Conservation (phyloP, 1,140 invertebrate genomes). For the Drosophila repletoides region DNA sequence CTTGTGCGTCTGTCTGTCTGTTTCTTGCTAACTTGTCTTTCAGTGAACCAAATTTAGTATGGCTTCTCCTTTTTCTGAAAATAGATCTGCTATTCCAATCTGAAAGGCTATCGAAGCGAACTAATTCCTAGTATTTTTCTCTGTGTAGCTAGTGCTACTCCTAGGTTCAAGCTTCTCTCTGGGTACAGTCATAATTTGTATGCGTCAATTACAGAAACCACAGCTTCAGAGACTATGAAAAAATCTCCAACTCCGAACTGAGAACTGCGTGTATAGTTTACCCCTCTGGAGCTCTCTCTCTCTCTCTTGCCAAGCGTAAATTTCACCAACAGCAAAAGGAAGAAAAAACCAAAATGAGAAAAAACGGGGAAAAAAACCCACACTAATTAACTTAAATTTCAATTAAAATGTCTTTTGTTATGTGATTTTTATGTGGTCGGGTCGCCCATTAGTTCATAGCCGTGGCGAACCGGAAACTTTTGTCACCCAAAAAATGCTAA, state of each 20-base stretch:
- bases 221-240: no score
- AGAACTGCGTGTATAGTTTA: background rate
- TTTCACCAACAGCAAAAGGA: conserved; percentile 8
- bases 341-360: background rate
- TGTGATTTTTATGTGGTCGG: conserved; percentile 62
- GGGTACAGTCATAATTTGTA: conserved; percentile 45
- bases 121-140: no score
- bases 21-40: no score
- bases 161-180: no score
- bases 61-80: no score
- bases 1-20: no score
- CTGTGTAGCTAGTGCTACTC: no score
- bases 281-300: background rate
- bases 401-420: conserved; percentile 80
- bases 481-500: conserved; percentile 74
- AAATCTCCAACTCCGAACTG: no score
- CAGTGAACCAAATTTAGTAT: no score
- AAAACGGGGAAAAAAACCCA: conserved; percentile 20
- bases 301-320: conserved; percentile 48
- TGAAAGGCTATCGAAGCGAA: no score
- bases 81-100: no score
- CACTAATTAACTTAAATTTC: conserved; percentile 80
- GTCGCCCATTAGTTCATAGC: conserved; percentile 63
- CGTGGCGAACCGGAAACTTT: conserved; percentile 77
- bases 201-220: conserved; percentile 47